phyloP scores from a whole-genome alignment of 2,113 vertebrate genomes.

The Paratilapia polleni region DNA sequence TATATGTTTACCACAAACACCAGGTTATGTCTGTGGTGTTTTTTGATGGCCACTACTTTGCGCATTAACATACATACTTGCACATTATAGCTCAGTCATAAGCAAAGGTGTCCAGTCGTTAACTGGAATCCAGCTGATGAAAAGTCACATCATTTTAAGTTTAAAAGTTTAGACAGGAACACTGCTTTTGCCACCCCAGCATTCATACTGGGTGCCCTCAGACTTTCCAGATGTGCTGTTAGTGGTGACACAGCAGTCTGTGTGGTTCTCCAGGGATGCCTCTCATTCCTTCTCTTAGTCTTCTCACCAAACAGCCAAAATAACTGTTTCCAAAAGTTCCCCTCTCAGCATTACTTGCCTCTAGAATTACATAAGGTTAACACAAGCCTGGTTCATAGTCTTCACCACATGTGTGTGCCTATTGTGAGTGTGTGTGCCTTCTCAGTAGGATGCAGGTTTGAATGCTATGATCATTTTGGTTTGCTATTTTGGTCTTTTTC shows the following conservation, averaged over 20 bases:
- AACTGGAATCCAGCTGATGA: neutral
- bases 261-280: slow-evolving; percentile 40
- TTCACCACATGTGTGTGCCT: neutral
- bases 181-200: neutral
- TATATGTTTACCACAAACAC: too few relatives aligned
- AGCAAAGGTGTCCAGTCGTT: neutral
- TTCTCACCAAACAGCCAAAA: slow-evolving; percentile 22
- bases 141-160: neutral
- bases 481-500: neutral
- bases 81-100: neutral
- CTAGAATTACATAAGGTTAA: slow-evolving; percentile 17
- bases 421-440: neutral
- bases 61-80: neutral
- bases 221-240: slow-evolving; percentile 51
- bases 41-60: too few relatives aligned
- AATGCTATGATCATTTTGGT: neutral
- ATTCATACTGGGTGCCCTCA: slow-evolving; percentile 11
- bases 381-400: neutral
- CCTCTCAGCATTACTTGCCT: slow-evolving; percentile 34
- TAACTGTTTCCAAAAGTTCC: slow-evolving; percentile 18
- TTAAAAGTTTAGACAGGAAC: neutral
- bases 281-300: slow-evolving; percentile 53
- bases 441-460: neutral
- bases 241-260: slow-evolving; percentile 8
- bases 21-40: too few relatives aligned